Base-by-base conservation (phyloP, 2,113 vertebrate species). In the Anser brachyrhynchus region DNA sequence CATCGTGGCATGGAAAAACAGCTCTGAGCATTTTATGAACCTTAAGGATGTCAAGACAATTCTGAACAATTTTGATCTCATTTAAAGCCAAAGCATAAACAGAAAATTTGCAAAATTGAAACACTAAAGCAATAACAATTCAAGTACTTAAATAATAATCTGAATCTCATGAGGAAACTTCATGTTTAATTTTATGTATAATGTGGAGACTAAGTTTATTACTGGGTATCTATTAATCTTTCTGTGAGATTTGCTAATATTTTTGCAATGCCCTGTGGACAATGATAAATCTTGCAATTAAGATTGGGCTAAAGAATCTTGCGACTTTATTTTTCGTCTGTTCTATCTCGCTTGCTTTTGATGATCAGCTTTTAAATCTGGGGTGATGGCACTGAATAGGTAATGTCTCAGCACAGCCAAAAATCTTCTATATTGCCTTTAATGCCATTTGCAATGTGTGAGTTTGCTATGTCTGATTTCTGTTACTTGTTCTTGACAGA, bases 101-200 rank as follows among this genome's bases (percentile, higher is more conserved):
- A 57, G 25, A 90, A 92, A 80, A 73, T 73, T 70, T 17, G 23
- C 44, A 69, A 79, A 89, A 94, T 39, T 35, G 19, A 82, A 92
- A 73, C 20, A 58, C 39, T 58, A 20, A 84, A 87, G n/a, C 31
- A 33, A 79, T 83, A 71, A 76, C 89, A 83, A 95, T 74, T 49
- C 9, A 83, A 77, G 46, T 70, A 44, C 91, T 96, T 95, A 87
- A 96, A 88, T 90, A 95, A 93, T 89, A 87, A 87, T 83, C 65
- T 22, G 28, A 59, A 73, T 90, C 65, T 95, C 51, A 51, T 70
- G n/a, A 95, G 72, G n/a, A 95, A 89, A 81, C 41, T 19, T 87
- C 28, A 83, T 88, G 70, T 95, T 92, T 95, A 84, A 96, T 97
- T 97, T 96, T 95, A 94, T 71, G 75, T 92, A n/a, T 75, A 28